Conservation (phyloP, 2,797 vertebrate genomes). For the Leuciscus waleckii region DNA sequence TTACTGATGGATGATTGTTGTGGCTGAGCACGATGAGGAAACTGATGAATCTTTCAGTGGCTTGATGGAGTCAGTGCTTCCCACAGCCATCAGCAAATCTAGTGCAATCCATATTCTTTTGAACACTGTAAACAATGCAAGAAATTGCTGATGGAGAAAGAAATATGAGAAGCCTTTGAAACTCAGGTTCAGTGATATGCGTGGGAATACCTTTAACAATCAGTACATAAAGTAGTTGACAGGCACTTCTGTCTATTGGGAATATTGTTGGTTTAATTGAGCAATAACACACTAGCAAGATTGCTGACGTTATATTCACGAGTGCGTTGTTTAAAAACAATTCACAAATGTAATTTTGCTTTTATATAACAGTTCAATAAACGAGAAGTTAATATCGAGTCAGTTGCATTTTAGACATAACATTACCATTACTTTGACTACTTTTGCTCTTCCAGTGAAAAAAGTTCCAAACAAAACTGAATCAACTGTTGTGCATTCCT, state of each 20-base stretch:
- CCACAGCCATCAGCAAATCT: conserved; percentile 34
- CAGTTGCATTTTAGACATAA: background rate
- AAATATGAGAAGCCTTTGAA: conserved; percentile 22
- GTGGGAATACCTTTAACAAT: conserved; percentile 1
- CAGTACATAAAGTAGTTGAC: background rate
- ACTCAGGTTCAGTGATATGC: conserved; percentile 11
- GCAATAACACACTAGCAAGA: background rate
- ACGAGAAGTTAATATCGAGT: background rate
- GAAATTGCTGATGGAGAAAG: conserved; percentile 26
- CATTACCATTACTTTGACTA: background rate
- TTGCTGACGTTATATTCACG: background rate
- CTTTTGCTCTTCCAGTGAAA: background rate
- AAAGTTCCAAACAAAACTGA: background rate
- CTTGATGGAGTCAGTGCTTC: conserved; percentile 21
- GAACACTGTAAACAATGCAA: conserved; percentile 25
- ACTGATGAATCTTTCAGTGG: conserved; percentile 43
- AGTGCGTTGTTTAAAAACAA: background rate
- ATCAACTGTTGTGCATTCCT: background rate
- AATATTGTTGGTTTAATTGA: conserved; percentile 11
- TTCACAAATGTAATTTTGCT: conserved; percentile 13
- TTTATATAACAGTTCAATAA: conserved; percentile 10
- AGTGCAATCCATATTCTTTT: conserved; percentile 37
- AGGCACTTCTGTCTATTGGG: conserved; percentile 2
- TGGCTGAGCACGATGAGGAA: conserved; percentile 49
- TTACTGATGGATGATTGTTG: conserved; percentile 55